These are phyloP conservation scores for Alexandromys fortis DNA, from an alignment of 2,113 vertebrate species.

Conservation along the genomic window DNA sequence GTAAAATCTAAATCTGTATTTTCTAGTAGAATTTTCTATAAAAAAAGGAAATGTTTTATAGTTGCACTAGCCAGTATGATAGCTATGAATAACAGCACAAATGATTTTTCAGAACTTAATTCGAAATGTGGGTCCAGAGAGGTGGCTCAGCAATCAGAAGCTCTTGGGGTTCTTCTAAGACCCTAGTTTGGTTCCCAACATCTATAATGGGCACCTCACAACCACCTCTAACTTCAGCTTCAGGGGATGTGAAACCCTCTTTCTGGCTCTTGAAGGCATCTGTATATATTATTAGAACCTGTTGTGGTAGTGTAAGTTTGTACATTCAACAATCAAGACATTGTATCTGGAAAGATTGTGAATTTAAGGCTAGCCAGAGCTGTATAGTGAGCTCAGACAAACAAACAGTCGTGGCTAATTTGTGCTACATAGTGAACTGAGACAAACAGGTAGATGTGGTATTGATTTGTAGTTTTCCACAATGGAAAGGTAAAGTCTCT, in stretches of 20 bases:
- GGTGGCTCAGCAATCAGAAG: background rate
- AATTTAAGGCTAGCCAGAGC: background rate
- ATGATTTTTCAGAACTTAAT: conserved; percentile 5
- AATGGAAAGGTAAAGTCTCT: conserved; percentile 12
- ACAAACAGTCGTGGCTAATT: background rate
- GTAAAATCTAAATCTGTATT: conserved; percentile 26
- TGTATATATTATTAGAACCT: background rate
- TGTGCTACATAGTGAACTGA: background rate
- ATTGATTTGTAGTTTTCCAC: background rate
- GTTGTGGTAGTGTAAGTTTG: background rate
- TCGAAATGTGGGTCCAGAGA: conserved; percentile 5
- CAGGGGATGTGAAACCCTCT: background rate
- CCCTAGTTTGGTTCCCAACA: background rate
- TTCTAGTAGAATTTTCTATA: conserved; percentile 26
- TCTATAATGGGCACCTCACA: background rate
- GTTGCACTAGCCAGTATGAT: background rate
- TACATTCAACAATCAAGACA: background rate
- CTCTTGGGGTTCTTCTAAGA: background rate
- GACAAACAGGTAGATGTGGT: too few relatives aligned
- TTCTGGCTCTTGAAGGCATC: background rate
- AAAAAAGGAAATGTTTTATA: conserved; percentile 2
- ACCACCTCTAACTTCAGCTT: background rate
- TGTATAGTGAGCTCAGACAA: background rate
- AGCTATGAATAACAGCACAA: background rate
- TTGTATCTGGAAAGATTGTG: background rate